Percentiles rank a stretch among this genome's conserved stretches.
These are phyloP conservation scores for Diorhabda carinulata DNA, from an alignment of 1,140 invertebrate species.

Conservation along the genomic window DNA sequence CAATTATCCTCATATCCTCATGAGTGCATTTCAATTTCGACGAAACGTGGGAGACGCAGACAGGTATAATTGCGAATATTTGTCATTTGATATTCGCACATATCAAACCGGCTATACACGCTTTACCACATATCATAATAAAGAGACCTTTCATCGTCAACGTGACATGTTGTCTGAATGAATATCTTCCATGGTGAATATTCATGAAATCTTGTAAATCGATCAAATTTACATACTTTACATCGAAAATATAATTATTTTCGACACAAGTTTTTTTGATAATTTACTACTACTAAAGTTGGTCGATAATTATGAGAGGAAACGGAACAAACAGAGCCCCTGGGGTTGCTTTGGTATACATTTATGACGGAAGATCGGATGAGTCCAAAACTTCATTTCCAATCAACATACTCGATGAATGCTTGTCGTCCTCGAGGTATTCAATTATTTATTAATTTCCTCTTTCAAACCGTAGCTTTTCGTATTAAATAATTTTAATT, in stretches of 20 bases:
- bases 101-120: conserved; percentile 3
- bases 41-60: too few species aligned
- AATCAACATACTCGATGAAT: conserved; percentile 22
- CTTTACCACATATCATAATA: conserved; percentile 6
- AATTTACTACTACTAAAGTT: neutral
- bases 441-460: conserved; percentile 31
- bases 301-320: neutral
- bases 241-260: too few species aligned
- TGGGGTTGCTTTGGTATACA: neutral
- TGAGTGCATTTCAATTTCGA: too few species aligned
- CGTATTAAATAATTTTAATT: neutral
- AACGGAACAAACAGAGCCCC: neutral
- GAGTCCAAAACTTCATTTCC: conserved; percentile 16
- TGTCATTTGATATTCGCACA: conserved; percentile 16
- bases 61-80: conserved; percentile 16
- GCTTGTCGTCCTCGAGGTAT: conserved; percentile 19
- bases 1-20: too few species aligned
- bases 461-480: conserved; percentile 5
- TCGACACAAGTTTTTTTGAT: too few species aligned
- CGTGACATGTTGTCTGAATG: neutral
- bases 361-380: neutral
- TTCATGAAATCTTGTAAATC: too few species aligned
- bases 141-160: neutral
- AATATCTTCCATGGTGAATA: too few species aligned
- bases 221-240: too few species aligned